phyloP scores from a whole-genome alignment of 2,113 vertebrate species.

The Nothobranchius furzeri region DNA sequence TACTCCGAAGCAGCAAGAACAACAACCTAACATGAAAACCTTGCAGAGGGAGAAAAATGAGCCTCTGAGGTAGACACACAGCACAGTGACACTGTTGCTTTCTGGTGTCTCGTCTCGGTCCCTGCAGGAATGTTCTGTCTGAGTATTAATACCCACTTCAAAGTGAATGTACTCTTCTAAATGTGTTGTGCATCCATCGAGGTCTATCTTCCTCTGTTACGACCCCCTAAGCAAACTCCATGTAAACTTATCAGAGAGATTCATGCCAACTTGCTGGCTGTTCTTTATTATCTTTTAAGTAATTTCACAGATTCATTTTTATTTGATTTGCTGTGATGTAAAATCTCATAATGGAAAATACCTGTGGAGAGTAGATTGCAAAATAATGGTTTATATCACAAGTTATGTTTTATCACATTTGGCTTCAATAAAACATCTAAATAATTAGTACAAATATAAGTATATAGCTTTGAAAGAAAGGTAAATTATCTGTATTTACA shows the following conservation, averaged over 20 bases:
- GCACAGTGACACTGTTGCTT: slow-evolving; percentile 31
- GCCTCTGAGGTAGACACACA: slow-evolving; percentile 26
- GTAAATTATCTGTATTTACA: too few relatives aligned
- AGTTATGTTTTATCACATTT: too few relatives aligned
- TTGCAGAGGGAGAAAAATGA: slow-evolving; percentile 46
- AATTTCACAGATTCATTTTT: slow-evolving; percentile 1
- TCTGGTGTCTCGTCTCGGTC: slow-evolving; percentile 58
- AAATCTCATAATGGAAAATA: slow-evolving; percentile 38
- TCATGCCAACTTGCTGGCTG: slow-evolving; percentile 32
- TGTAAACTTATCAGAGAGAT: slow-evolving; percentile 52
- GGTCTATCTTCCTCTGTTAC: slow-evolving; percentile 45
- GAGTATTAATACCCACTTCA: slow-evolving; percentile 72
- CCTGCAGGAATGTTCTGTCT: slow-evolving; percentile 65
- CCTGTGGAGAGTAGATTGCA: background rate
- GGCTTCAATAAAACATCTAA: too few relatives aligned
- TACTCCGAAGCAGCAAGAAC: slow-evolving; percentile 34
- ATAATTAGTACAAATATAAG: too few relatives aligned
- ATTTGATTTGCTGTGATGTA: slow-evolving; percentile 40
- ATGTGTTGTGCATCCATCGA: slow-evolving; percentile 60
- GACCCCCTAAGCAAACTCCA: slow-evolving; percentile 41
- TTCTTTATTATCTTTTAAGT: slow-evolving; percentile 26
- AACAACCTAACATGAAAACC: slow-evolving; percentile 59
- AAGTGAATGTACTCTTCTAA: slow-evolving; percentile 41
- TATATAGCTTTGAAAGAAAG: too few relatives aligned
- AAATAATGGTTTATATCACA: too few relatives aligned